Base-by-base conservation (phyloP, 1,140 invertebrate species). In the Lepidotrigona ventralis region DNA sequence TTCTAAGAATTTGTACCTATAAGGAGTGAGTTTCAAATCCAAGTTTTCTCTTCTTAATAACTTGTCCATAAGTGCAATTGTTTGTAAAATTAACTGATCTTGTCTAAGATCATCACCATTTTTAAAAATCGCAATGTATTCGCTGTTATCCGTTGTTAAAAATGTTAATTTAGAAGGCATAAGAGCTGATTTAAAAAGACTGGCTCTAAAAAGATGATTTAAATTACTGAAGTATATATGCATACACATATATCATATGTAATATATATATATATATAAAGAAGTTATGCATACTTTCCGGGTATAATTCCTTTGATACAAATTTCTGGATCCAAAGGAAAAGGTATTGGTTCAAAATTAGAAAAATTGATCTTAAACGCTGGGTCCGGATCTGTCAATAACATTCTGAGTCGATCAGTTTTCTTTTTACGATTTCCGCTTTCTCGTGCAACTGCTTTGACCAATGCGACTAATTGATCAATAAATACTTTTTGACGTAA, bases 11-110 rank as follows among this genome's bases (percentile, higher is more conserved):
- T 73, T 70, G 81, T 89, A 96, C 94, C 97, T 97, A 91, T 99
- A 99, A 0, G 99, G 98, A 1, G 98, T 99, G 81, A 99, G 91
- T 92, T 99, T 99, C 56, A 99, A 95, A 95, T 99, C 98, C 56
- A 99, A 94, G 94, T 99, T 99, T 94, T 99, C 98, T 87, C 97
- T 95, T 68, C 98, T 95, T 56, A 99, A 94, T 33, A 99, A 93
- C 94, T 99, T 98, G 94, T 99, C 99, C 99, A 99, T 99, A 9
- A 99, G 94, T 0, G 98, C 98, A 81, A 99, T 99, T 94, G 99
- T 99, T 94, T 98, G 97, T 75, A 99, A 93, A 85, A 99, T 98
- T 0, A 99, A 95, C 93, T 99, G 99, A 95, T 99, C 99, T 94
- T 99, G 99, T 46, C 99, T 94, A n/a, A 99, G 93, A 94, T 99